phyloP scores from a whole-genome alignment of 2,888 invertebrate genomes.

The Oxycera nigricornis region DNA sequence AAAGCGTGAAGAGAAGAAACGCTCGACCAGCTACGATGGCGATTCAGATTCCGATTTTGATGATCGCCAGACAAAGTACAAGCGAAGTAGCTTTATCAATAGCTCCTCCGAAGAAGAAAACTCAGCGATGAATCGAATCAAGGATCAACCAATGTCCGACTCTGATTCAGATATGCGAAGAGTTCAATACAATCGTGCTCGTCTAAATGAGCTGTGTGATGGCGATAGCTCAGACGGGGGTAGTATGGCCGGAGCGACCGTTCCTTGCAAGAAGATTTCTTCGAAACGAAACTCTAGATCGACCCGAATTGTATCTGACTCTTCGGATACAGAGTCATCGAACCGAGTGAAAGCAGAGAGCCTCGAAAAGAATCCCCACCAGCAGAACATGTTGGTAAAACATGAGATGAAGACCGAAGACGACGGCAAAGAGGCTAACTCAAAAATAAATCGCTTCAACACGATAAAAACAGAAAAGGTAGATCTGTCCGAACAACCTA shows the following conservation, averaged over 20 bases:
- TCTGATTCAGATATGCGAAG: conserved; percentile 64
- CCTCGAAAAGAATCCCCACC: not conserved
- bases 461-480: conserved; percentile 53
- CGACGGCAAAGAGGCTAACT: conserved; percentile 59
- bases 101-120: conserved; percentile 68
- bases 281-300: conserved; percentile 73
- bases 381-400: conserved; percentile 56
- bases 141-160: conserved; percentile 57
- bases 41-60: conserved; percentile 76
- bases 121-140: conserved; percentile 53
- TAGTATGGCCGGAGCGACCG: conserved; percentile 50
- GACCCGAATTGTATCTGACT: conserved; percentile 76
- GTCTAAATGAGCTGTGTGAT: conserved; percentile 63
- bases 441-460: conserved; percentile 40
- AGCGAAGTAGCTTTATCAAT: conserved; percentile 59
- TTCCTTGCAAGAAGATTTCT: conserved; percentile 65
- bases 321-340: conserved; percentile 67
- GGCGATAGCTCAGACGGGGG: conserved; percentile 60
- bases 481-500: conserved; percentile 46
- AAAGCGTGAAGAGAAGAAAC: conserved; percentile 86
- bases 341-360: not conserved
- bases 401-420: conserved; percentile 69
- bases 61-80: conserved; percentile 49
- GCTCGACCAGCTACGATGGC: conserved; percentile 87
- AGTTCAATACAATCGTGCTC: conserved; percentile 63